A percentile compares a stretch with the other conserved stretches of the same genome.
These are phyloP conservation scores for Helobdella robusta DNA, from an alignment of 2,888 invertebrate genomes.

Conservation along the genomic window DNA sequence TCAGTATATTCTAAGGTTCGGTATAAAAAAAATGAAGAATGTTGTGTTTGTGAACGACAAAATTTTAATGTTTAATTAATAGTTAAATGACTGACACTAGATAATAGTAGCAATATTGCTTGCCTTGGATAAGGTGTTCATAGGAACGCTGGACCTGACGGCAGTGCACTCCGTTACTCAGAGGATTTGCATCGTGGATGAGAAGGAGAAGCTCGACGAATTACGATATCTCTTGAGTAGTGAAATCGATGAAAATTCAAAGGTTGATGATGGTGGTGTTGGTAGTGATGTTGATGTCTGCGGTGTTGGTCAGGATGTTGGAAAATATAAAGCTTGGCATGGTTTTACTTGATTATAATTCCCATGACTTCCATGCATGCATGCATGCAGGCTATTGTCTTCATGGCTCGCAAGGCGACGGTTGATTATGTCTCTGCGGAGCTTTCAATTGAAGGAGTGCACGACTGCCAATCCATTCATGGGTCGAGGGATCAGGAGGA, in stretches of 20 bases:
- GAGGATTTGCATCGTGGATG: slow-evolving; percentile 64
- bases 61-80: neutral
- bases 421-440: slow-evolving; percentile 77
- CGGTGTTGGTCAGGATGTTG: too few species aligned
- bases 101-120: neutral
- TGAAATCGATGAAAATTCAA: slow-evolving; percentile 66
- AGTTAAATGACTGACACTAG: neutral
- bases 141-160: slow-evolving; percentile 73
- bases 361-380: too few species aligned
- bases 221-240: slow-evolving; percentile 62
- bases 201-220: slow-evolving; percentile 63
- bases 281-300: neutral
- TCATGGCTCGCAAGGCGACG: slow-evolving; percentile 72
- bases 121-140: slow-evolving; percentile 51
- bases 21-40: too few species aligned
- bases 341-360: too few species aligned
- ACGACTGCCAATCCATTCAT: slow-evolving; percentile 71
- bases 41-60: neutral
- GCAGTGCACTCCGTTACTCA: slow-evolving; percentile 81
- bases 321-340: too few species aligned
- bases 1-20: neutral
- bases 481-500: slow-evolving; percentile 71
- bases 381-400: slow-evolving; percentile 64
- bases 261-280: slow-evolving; percentile 53
- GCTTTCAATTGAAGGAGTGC: slow-evolving; percentile 58